These are phyloP conservation scores for Pemphigus obesinymphae DNA, from an alignment of 1,140 invertebrate species.

Conservation along the genomic window DNA sequence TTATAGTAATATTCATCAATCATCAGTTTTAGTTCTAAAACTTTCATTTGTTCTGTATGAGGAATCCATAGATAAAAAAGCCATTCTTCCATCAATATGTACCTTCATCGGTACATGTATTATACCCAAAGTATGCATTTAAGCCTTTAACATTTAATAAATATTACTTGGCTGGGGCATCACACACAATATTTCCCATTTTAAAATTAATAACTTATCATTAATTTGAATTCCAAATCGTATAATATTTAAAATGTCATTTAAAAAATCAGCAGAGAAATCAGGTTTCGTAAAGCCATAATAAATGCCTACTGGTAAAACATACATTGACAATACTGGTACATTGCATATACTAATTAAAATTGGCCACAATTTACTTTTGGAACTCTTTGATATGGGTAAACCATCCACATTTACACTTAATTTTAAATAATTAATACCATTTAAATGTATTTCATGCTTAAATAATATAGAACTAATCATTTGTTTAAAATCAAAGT, in stretches of 20 bases:
- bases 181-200: neutral
- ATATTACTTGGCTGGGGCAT: neutral
- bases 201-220: neutral
- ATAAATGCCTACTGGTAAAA: conserved; percentile 1
- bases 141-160: neutral
- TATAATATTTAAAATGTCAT: neutral
- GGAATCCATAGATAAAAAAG: neutral
- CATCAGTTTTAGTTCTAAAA: neutral
- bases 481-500: neutral
- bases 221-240: neutral
- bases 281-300: neutral
- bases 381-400: too few relatives aligned
- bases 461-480: neutral
- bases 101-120: neutral
- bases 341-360: neutral
- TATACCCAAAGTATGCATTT: neutral
- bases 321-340: neutral
- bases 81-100: neutral
- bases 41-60: neutral
- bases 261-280: neutral
- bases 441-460: neutral
- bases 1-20: conserved; percentile 13
- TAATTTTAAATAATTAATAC: neutral
- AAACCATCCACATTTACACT: neutral
- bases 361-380: neutral